phyloP scores from a whole-genome alignment of 2,888 invertebrate genomes.

The Dolichopus griseipennis region DNA sequence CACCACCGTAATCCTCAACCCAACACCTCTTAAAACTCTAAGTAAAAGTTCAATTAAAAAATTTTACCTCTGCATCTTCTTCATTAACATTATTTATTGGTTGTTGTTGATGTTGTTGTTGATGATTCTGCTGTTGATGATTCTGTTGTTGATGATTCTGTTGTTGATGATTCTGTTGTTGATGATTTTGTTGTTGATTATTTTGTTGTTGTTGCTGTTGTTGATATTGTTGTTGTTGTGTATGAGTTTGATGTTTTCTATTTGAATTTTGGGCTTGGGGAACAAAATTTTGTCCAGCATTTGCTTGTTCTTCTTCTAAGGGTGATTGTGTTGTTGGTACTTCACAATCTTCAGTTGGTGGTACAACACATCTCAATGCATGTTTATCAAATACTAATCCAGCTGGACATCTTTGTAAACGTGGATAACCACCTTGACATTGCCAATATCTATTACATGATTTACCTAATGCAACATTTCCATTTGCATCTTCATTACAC shows the following conservation, averaged over 20 bases:
- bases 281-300: too few species aligned
- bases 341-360: conserved; percentile 84
- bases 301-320: conserved; percentile 46
- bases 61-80: not conserved
- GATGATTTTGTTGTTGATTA: conserved; percentile 18
- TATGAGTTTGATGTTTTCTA: not conserved
- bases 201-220: conserved; percentile 29
- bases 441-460: conserved; percentile 93
- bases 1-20: too few species aligned
- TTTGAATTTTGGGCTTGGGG: not conserved
- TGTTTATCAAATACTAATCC: conserved; percentile 81
- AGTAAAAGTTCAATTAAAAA: not conserved
- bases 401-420: conserved; percentile 81
- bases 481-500: conserved; percentile 84
- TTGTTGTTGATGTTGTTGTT: not conserved
- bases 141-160: conserved; percentile 24
- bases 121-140: conserved; percentile 23
- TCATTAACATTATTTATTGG: not conserved
- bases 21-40: too few species aligned
- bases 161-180: conserved; percentile 19
- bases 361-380: conserved; percentile 75
- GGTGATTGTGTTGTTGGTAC: conserved; percentile 67
- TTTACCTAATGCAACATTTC: conserved; percentile 82
- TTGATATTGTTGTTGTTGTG: conserved; percentile 25
- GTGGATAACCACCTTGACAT: conserved; percentile 87